Percentiles rank a stretch among this genome's conserved stretches.
Evolutionary conservation across 1,140 invertebrate species (phyloP).

Genomic region (Trichonephila clavipes): DNA sequence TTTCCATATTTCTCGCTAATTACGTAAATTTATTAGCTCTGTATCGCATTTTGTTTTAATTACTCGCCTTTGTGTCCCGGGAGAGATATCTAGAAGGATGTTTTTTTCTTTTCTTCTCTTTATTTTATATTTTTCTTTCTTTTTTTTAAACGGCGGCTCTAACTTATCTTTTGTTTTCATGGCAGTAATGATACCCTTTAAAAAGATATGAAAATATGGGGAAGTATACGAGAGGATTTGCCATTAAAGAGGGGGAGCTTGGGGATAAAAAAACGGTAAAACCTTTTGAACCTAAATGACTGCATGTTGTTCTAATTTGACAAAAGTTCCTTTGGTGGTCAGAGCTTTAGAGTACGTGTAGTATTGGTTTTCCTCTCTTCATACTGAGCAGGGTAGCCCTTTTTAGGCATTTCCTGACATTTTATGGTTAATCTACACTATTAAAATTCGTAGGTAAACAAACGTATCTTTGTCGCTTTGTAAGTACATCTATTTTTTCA

Average conservation of each 20-base stretch:
- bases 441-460: no score
- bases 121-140: no score
- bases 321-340: conserved; percentile 70
- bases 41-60: conserved; percentile 77
- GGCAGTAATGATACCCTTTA: conserved; percentile 67
- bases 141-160: conserved; percentile 29
- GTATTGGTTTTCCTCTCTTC: conserved; percentile 68
- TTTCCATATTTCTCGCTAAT: conserved; percentile 74
- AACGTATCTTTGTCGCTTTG: no score
- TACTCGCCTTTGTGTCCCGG: conserved; percentile 58
- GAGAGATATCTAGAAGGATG: conserved; percentile 58
- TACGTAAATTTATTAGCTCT: conserved; percentile 75
- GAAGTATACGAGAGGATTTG: conserved; percentile 23
- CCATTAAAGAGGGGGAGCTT: conserved; percentile 41
- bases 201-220: conserved; percentile 70
- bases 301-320: conserved; percentile 63
- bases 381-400: conserved; percentile 54
- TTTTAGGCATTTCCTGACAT: conserved; percentile 67
- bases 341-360: conserved; percentile 3
- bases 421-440: conserved; percentile 62
- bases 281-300: conserved; percentile 54
- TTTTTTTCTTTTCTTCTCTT: conserved; percentile 54
- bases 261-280: conserved; percentile 47
- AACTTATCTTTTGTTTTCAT: conserved; percentile 69
- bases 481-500: no score